Evolutionary conservation across 1,140 invertebrate genomes (phyloP).

Genomic region (Ylistrum balloti): DNA sequence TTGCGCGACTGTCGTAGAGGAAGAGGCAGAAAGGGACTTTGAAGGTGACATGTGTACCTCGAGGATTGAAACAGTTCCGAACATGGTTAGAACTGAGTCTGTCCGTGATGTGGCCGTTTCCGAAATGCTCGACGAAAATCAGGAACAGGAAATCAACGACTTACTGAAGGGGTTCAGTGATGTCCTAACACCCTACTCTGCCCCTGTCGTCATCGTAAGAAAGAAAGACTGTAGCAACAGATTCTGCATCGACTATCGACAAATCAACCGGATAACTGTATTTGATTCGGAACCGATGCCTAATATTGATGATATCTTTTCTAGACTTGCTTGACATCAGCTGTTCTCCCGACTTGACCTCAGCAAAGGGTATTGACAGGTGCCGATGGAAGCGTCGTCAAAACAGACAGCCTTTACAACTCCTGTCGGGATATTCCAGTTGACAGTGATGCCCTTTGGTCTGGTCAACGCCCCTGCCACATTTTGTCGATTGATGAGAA

Average conservation of each 20-base stretch:
- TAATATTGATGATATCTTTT: slow-evolving; percentile 61
- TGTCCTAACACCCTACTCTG: slow-evolving; percentile 41
- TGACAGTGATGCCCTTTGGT: slow-evolving; percentile 69
- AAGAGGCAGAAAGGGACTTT: neutral
- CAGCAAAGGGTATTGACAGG: slow-evolving; percentile 82
- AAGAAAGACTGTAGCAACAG: neutral
- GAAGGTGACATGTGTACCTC: neutral
- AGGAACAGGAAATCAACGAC: neutral
- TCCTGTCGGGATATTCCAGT: slow-evolving; percentile 59
- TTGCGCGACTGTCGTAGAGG: neutral
- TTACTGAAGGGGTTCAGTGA: slow-evolving; percentile 10
- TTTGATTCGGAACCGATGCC: slow-evolving; percentile 13
- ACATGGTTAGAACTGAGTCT: neutral
- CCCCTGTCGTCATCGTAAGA: neutral
- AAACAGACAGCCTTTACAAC: slow-evolving; percentile 61
- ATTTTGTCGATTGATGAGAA: slow-evolving; percentile 71
- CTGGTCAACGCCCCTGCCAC: slow-evolving; percentile 64
- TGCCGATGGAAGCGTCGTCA: slow-evolving; percentile 71
- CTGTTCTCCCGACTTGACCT: slow-evolving; percentile 83
- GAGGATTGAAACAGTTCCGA: neutral
- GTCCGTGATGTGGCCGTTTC: neutral
- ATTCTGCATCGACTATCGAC: slow-evolving; percentile 17
- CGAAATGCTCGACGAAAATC: neutral
- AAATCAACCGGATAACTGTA: neutral
- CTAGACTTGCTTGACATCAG: slow-evolving; percentile 72